Evolutionary conservation across 2,113 vertebrate species (phyloP).

Genomic region (Gymnocephalus cernua): DNA sequence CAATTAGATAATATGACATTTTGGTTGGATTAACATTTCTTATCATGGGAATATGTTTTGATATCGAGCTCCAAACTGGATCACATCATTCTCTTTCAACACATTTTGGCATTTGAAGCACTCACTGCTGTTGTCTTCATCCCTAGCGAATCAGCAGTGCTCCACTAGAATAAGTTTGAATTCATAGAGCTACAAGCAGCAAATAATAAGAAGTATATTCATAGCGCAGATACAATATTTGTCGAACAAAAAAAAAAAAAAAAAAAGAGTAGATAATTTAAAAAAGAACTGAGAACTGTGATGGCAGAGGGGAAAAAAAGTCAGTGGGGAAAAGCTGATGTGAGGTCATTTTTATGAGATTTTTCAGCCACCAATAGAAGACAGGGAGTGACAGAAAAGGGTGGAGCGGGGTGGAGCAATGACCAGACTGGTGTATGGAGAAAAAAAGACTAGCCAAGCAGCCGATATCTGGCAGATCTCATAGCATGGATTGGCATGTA

Average conservation of each 20-base stretch:
- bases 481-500: slow-evolving; percentile 35
- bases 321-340: slow-evolving; percentile 7
- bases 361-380: slow-evolving; percentile 27
- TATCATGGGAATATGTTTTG: slow-evolving; percentile 60
- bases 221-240: slow-evolving; percentile 8
- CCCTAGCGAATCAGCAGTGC: neutral
- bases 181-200: neutral
- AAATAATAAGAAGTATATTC: slow-evolving; percentile 15
- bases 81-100: slow-evolving; percentile 50
- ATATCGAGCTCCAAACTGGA: slow-evolving; percentile 55
- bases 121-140: slow-evolving; percentile 2
- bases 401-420: neutral
- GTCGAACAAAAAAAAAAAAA: neutral
- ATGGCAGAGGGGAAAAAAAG: neutral
- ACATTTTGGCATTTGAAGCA: slow-evolving; percentile 56
- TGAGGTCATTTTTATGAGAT: slow-evolving; percentile 18
- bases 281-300: slow-evolving; percentile 2
- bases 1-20: slow-evolving; percentile 73
- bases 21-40: slow-evolving; percentile 55
- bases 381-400: slow-evolving; percentile 24
- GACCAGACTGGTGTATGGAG: slow-evolving; percentile 48
- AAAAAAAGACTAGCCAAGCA: slow-evolving; percentile 48
- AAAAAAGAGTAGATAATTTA: slow-evolving; percentile 5
- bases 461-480: slow-evolving; percentile 57
- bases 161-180: slow-evolving; percentile 13